Base-by-base conservation (phyloP, 2,113 vertebrate genomes). In the Scatophagus argus region DNA sequence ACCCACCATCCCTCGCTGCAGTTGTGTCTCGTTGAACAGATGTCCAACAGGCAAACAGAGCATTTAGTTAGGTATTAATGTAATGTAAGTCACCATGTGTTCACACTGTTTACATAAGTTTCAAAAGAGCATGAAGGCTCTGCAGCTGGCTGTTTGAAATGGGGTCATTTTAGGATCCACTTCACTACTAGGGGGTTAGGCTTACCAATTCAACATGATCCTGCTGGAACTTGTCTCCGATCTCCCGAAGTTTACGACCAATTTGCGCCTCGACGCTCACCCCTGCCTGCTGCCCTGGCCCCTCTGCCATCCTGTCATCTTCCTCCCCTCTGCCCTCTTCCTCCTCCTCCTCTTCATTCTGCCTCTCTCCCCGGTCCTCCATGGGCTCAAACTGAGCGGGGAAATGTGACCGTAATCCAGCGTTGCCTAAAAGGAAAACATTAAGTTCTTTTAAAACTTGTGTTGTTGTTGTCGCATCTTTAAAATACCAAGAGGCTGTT, bases 201-300 rank as follows among this genome's bases (percentile, higher is more conserved):
- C 92, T 92, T 81, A 94, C 93, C 93, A 90, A 69, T 72, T 93
- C 91, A 51, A 92, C 46, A 31, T 93, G 92, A 62, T 94, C 92
- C 72, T 91, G 90, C n/a, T 94, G 83, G 88, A 94, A 93, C 87
- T 90, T 88, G 91, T 94, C 93, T 66, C 93, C 93, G 13, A 94
- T 94, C 77, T 93, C 90, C 74, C 92, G 92, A 23, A 94, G 92
- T 78, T 93, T 94, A 17, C 90, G 93, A 13, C 93, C 93, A 25
- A 94, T 91, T 70, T 92, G 88, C 29, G 61, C 87, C 87, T 94
- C 92, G 0, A 73, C 81, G 75, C 93, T 94, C 85, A 88, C 19
- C 41, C 58, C 91, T 3, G 79, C 86, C 60, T 77, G 85, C 85
- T 84, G 90, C 80, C 68, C 85, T 1, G 80, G 87, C 79, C 89